Conservation (phyloP, 35 echinoderm and acorn worm genomes). For the Acanthaster planci region DNA sequence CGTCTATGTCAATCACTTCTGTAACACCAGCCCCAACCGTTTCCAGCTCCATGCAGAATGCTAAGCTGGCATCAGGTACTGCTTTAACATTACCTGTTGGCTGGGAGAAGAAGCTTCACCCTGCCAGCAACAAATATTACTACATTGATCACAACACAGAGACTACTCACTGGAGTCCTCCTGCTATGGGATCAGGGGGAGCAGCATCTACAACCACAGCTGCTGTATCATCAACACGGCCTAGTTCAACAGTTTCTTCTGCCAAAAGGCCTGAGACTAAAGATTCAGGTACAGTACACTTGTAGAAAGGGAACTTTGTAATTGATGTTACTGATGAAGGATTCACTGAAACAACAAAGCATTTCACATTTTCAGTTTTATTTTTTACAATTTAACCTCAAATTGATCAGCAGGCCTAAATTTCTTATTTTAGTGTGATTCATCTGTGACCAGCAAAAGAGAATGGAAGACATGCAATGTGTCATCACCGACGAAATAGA, state of each 20-base stretch:
- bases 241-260: constrained; percentile 11
- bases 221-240: not conserved
- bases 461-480: too few species aligned
- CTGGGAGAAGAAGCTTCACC: constrained; percentile 83
- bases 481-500: too few species aligned
- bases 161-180: constrained; percentile 72
- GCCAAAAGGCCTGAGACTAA: not conserved
- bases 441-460: too few species aligned
- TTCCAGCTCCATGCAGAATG: not conserved
- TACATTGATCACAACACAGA: constrained; percentile 81
- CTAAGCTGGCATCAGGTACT: constrained; percentile 1
- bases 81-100: constrained; percentile 52
- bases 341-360: too few species aligned
- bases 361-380: too few species aligned
- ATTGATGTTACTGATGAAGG: too few species aligned
- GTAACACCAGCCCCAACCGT: not conserved
- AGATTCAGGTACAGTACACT: not conserved
- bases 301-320: too few species aligned
- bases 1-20: not conserved
- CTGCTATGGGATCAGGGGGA: constrained; percentile 19
- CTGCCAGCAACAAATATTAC: constrained; percentile 63
- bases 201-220: not conserved
- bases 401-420: too few species aligned
- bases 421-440: too few species aligned
- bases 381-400: too few species aligned